Evolutionary conservation across 2,113 vertebrate species (phyloP).

Genomic region (Heterotilapia buettikoferi): DNA sequence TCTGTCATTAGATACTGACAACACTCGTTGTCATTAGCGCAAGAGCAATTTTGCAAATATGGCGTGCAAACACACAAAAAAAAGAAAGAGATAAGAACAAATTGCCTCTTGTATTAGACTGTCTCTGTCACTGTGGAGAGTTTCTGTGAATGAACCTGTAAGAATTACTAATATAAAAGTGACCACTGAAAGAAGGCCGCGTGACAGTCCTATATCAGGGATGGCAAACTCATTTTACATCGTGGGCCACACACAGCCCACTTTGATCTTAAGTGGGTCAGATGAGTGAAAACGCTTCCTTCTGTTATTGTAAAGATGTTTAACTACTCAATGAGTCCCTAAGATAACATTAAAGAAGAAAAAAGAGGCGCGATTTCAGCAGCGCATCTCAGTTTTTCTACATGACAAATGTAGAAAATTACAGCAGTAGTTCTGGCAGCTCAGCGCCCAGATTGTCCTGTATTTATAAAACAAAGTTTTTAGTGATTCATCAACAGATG

Average conservation of each 20-base stretch:
- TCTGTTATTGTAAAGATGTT: background rate
- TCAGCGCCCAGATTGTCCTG: background rate
- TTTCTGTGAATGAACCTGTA: background rate
- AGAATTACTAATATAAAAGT: background rate
- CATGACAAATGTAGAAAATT: background rate
- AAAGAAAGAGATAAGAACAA: background rate
- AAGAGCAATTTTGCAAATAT: background rate
- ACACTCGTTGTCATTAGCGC: background rate
- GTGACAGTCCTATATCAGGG: background rate
- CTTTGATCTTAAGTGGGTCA: background rate
- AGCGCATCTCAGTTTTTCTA: background rate
- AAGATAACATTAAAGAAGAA: background rate
- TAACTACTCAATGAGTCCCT: background rate
- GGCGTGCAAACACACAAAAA: background rate
- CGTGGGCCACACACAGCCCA: background rate
- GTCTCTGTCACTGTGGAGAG: background rate
- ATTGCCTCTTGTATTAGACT: background rate
- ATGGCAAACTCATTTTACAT: background rate
- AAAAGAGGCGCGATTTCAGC: accelerated
- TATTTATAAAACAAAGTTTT: background rate
- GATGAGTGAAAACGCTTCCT: background rate
- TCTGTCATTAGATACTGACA: background rate
- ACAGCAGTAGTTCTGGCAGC: background rate
- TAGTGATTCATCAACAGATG: background rate
- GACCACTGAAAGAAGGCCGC: background rate